Base-by-base conservation (phyloP, 2,888 invertebrate genomes). In the Palloptera scutellata region DNA sequence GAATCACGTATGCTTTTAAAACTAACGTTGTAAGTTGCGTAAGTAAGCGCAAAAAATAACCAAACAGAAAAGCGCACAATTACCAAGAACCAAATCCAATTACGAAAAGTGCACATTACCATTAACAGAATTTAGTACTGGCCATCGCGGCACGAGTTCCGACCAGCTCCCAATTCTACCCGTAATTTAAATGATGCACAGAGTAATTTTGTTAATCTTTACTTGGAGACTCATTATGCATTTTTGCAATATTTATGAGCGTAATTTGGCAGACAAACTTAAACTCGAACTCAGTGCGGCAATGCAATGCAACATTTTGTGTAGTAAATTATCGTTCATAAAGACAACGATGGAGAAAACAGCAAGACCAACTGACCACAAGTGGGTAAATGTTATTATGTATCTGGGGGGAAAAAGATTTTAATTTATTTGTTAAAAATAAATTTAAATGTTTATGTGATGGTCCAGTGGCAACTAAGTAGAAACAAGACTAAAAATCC, bases 181-280 rank as follows among this genome's bases (percentile, higher is more conserved):
- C 51, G 55, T 55, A 67, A 60, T 63, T 65, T 65, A 15, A 52
- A 40, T 64, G 51, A 62, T 67, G 62, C 12, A 41, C 53, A 59
- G 61, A 57, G 58, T 58, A 70, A 70, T 75, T 71, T 71, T 41
- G 66, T 70, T 72, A 73, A 74, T 73, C 71, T 72, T 71, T 66
- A 69, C 70, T 71, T 61, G 62, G 71, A 75, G 73, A 73, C 72
- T 74, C 74, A 72, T 75, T 76, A 72, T 74, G 70, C 66, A 69
- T 67, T 63, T 57, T 41, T 15, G 70, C 67, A 73, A 69, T 74
- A 75, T 75, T 76, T 74, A 75, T 70, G 72, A 70, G 53, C 61
- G 65, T 61, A 72, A 77, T 78, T 78, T 76, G 77, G 75, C 76
- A 76, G 66, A 68, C 42, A 20, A 62, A 43, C 54, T 2, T 17